phyloP scores from a whole-genome alignment of 2,888 invertebrate genomes.

The Tipula helvola region DNA sequence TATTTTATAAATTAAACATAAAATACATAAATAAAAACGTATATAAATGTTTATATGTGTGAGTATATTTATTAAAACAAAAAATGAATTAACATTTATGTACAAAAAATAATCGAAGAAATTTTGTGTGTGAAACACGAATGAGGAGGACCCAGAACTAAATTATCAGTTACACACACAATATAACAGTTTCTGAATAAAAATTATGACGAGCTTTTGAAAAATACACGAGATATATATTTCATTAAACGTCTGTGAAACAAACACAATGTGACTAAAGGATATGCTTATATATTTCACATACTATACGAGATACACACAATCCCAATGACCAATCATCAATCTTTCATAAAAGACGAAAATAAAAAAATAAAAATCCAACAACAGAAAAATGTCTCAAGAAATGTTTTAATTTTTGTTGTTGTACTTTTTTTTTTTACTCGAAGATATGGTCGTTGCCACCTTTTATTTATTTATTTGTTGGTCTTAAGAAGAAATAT shows the following conservation, averaged over 20 bases:
- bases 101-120: not conserved
- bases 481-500: not conserved
- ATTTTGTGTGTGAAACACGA: not conserved
- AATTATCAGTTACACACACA: not conserved
- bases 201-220: slow-evolving; percentile 7
- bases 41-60: not conserved
- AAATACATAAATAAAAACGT: not conserved
- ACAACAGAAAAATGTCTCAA: slow-evolving; percentile 7
- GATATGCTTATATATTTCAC: not conserved
- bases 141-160: not conserved
- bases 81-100: not conserved
- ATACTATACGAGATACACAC: not conserved
- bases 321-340: slow-evolving; percentile 7
- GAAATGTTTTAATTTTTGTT: slow-evolving; percentile 5
- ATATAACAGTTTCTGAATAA: not conserved
- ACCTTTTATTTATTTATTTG: not conserved
- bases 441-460: slow-evolving; percentile 4
- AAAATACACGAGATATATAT: not conserved
- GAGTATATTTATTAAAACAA: not conserved
- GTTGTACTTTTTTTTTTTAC: not conserved
- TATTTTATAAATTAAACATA: not conserved
- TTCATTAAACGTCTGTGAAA: not conserved
- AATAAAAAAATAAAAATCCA: not conserved
- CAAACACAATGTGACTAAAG: not conserved
- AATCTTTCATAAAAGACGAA: slow-evolving; percentile 6